phyloP scores from a whole-genome alignment of 2,888 invertebrate genomes.

The Odontothrips loti region DNA sequence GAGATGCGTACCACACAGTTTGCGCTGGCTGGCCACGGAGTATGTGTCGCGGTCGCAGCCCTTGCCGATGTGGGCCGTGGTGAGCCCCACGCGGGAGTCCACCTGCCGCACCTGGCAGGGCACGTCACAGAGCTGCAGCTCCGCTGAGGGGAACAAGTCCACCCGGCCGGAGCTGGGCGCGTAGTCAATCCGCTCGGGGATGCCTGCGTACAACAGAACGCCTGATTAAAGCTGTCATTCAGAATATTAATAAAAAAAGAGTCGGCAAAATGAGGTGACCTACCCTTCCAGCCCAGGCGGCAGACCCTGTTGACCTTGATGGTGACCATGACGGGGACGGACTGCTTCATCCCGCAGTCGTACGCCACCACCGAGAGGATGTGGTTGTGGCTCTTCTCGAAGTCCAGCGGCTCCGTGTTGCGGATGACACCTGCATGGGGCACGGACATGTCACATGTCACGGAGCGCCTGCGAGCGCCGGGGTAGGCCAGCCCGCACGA shows the following conservation, averaged over 20 bases:
- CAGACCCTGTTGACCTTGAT: conserved; percentile 85
- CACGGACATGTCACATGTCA: no score
- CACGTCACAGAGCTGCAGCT: conserved; percentile 60
- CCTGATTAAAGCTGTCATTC: neutral
- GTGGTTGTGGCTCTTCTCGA: conserved; percentile 90
- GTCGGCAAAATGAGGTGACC: conserved; percentile 37
- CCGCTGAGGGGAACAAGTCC: conserved; percentile 73
- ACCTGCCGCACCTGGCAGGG: conserved; percentile 55
- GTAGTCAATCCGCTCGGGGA: conserved; percentile 82
- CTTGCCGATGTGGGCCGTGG: conserved; percentile 85
- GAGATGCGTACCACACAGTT: conserved; percentile 72
- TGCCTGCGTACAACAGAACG: conserved; percentile 50
- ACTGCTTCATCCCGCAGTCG: conserved; percentile 95
- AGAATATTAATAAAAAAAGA: neutral
- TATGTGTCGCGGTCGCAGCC: conserved; percentile 96
- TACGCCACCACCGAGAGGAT: conserved; percentile 94
- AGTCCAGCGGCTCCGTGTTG: conserved; percentile 90
- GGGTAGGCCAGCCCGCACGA: no score
- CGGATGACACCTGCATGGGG: conserved; percentile 69
- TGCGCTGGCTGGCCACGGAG: conserved; percentile 76
- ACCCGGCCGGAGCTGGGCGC: conserved; percentile 76
- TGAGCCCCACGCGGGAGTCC: conserved; percentile 58
- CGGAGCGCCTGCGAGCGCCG: no score
- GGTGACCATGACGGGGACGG: conserved; percentile 92
- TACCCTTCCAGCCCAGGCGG: conserved; percentile 72